phyloP scores from a whole-genome alignment of 2,797 vertebrate genomes.

The Chelidonichthys spinosus region DNA sequence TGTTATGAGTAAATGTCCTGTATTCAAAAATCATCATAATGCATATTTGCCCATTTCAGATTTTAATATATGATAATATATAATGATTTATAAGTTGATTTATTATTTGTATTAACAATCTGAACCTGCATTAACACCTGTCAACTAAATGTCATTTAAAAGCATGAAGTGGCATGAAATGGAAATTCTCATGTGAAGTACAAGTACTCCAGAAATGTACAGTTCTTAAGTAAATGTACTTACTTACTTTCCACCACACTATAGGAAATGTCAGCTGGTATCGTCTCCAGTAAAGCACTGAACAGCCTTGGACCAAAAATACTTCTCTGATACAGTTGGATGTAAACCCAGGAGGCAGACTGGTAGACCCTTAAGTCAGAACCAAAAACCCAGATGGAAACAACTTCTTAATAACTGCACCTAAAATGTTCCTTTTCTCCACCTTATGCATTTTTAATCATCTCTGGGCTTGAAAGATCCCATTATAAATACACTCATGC shows the following conservation, averaged over 20 bases:
- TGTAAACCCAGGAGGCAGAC: neutral
- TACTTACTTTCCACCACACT: neutral
- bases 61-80: neutral
- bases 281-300: neutral
- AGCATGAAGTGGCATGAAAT: too few species aligned
- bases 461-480: too few species aligned
- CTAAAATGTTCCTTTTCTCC: too few species aligned
- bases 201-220: neutral
- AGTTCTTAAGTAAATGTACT: neutral
- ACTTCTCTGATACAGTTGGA: neutral
- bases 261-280: too few species aligned
- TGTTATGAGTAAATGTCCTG: neutral
- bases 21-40: neutral
- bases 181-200: neutral
- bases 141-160: too few species aligned
- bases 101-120: neutral
- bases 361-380: slow-evolving; percentile 3
- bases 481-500: too few species aligned
- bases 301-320: neutral
- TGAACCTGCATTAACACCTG: neutral
- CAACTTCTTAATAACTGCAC: neutral
- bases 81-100: neutral
- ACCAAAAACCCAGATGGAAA: neutral
- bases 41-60: neutral
- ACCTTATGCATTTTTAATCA: too few species aligned